Evolutionary conservation across 2,113 vertebrate species (phyloP), one percentile per base, ranked within the genome.

Genomic region (Tetrao urogallus): DNA sequence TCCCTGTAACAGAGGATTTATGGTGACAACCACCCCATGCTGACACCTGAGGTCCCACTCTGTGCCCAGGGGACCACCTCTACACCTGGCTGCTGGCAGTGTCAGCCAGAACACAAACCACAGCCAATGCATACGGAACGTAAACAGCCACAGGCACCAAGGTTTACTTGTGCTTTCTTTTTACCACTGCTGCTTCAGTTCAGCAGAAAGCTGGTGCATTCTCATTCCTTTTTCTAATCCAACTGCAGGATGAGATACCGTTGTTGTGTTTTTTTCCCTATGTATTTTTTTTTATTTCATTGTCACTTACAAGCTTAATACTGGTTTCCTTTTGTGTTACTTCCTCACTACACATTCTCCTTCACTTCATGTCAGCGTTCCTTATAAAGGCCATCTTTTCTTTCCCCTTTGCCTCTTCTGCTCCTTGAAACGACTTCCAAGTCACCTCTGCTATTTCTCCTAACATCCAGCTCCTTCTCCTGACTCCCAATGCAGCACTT

Each of bases 21-120:
- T 24, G 17, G 12, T 1, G 3, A 32, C 4, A 20, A 52, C 34
- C 28, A 4, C 30, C 8, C 10, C 1, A 4, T 0, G 5, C 71
- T 21, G 45, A 36, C 14, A 28, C 42, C 1, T 0, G 10, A 1
- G 6, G n/a, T 17, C 8, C n/a, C 32, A 27, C 4, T 2, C 19
- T n/a, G 1, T 40, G 32, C 32, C 19, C 4, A 19, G 0, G 7
- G 67, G 40, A 47, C 28, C 12, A n/a, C 3, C 50, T 22, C 40
- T 24, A 2, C 5, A 4, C 3, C 36, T 36, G 40, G 11, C 20
- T 8, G 38, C 45, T 4, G 6, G 30, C 36, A 85, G 38, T 1
- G 4, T 10, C 4, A 2, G 16, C 30, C 73, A 5, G 1, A 1
- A 38, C 73, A 19, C 34, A 19, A 42, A 66, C 4, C 84, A 24